Base-by-base conservation (phyloP, 2,113 vertebrate genomes). In the Electrona antarctica region DNA sequence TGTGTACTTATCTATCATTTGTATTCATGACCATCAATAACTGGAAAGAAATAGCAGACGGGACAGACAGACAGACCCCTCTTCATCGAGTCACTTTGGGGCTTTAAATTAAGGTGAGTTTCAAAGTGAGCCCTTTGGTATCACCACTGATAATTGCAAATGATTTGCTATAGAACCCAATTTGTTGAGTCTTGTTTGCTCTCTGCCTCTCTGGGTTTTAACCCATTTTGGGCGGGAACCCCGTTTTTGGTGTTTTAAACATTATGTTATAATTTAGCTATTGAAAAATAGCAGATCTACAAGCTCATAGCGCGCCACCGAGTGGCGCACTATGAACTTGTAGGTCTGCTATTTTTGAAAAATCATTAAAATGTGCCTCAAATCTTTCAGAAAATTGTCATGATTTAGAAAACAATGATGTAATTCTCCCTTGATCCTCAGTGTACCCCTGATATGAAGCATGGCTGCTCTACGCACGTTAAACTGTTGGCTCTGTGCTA, bases 401-500 rank as follows among this genome's bases (percentile, higher is more conserved):
- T n/a, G n/a, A n/a, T n/a, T n/a, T n/a, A n/a, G n/a, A n/a, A n/a
- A n/a, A n/a, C n/a, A n/a, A n/a, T n/a, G n/a, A n/a, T n/a, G n/a
- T n/a, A n/a, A 45, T 10, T 64, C 28, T 15, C 21, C 8, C 62
- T 73, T 33, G 2, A 2, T 6, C 46, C 67, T 68, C 62, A 54
- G 33, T 76, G 33, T 68, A 12, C 9, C 0, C 48, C 52, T 50
- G 12, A 50, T 8, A 10, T 58, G 41, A 52, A 85, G 72, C 59
- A 93, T 93, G 91, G 63, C 60, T 14, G 47, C 47, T 8, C 6
- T 51, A 41, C 33, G 2, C 33, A 41, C 33, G 29, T 80, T 3
- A n/a, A 13, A 49, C 63, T 92, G 65, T 56, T 93, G 78, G 49
- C 80, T 57, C 69, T 92, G 45, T 81, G 64, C 61, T 83, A 65